Conservation (phyloP, 2,888 invertebrate genomes). For the Metalampra italica region DNA sequence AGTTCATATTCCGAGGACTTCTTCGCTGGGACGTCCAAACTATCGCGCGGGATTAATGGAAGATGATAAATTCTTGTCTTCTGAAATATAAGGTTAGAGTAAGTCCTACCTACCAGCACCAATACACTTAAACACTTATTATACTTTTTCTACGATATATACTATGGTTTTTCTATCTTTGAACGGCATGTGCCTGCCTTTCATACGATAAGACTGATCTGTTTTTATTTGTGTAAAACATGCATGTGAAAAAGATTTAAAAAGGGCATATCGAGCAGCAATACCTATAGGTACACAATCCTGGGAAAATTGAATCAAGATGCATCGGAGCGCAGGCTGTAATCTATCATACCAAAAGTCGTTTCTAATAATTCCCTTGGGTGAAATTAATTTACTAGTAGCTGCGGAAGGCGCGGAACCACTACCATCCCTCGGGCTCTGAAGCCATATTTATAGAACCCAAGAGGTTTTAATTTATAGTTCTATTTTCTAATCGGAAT, state of each 20-base stretch:
- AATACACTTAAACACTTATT: no score
- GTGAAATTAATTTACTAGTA: conserved; percentile 64
- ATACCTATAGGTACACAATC: background rate
- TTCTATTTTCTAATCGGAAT: conserved; percentile 43
- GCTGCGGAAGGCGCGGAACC: conserved; percentile 48
- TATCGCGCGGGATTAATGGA: conserved; percentile 47
- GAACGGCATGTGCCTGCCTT: no score
- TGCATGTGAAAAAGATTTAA: no score
- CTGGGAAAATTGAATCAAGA: background rate
- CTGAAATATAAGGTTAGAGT: conserved; percentile 23
- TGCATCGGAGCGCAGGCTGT: background rate
- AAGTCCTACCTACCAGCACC: background rate
- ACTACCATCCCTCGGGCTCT: conserved; percentile 48
- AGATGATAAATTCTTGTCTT: conserved; percentile 37
- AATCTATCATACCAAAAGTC: conserved; percentile 5
- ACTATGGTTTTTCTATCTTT: no score
- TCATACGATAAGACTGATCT: no score
- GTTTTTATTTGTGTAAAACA: no score
- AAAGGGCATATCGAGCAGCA: no score
- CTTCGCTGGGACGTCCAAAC: conserved; percentile 41
- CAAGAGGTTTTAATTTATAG: conserved; percentile 48
- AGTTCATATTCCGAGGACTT: conserved; percentile 57
- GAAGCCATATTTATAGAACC: conserved; percentile 48
- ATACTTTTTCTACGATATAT: no score
- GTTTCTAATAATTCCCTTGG: conserved; percentile 46